Conservation (phyloP, 2,797 vertebrate genomes). For the Fringilla coelebs region DNA sequence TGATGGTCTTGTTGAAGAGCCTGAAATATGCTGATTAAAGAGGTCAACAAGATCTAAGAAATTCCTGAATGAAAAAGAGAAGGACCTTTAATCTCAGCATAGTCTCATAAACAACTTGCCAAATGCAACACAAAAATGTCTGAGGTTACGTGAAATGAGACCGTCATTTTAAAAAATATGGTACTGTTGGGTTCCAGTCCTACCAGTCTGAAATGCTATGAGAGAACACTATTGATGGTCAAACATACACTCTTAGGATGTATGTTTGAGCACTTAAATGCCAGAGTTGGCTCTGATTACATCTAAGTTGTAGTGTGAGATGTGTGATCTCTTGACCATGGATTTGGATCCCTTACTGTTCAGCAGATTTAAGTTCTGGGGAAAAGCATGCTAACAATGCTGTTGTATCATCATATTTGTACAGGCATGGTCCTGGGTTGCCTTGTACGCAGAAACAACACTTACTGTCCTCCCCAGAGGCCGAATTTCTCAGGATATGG, state of each 20-base stretch:
- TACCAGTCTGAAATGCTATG: neutral
- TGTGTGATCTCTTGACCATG: neutral
- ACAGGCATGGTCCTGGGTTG: neutral
- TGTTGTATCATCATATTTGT: constrained; percentile 2
- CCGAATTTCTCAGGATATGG: neutral
- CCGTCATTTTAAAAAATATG: neutral
- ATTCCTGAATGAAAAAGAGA: neutral
- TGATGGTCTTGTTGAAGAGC: neutral
- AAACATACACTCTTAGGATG: neutral
- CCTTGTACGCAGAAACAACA: neutral
- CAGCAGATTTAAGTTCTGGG: neutral
- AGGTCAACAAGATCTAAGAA: neutral
- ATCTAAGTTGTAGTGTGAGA: neutral
- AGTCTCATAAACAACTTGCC: neutral
- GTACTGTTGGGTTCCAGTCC: neutral
- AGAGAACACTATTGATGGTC: neutral
- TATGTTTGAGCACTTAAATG: neutral
- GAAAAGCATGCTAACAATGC: neutral
- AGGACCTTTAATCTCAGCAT: neutral
- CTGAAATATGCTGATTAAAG: neutral
- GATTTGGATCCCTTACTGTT: neutral
- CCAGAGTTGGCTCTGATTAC: neutral
- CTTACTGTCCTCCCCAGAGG: neutral
- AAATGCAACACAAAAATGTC: neutral
- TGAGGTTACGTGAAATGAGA: neutral